Conservation (phyloP, 2,888 invertebrate species). For the Linyphia triangularis region DNA sequence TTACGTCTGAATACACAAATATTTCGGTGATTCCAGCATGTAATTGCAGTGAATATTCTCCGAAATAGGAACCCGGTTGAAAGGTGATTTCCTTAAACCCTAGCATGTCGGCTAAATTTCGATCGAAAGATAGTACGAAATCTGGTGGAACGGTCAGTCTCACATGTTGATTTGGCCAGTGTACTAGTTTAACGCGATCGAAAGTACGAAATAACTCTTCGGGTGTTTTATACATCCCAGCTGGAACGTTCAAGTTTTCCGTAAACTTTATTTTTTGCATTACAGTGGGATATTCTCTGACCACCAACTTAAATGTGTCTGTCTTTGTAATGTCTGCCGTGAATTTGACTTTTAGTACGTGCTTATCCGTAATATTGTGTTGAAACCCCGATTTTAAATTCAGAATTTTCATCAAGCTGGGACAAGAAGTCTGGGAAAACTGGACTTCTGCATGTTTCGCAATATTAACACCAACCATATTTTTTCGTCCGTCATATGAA, state of each 20-base stretch:
- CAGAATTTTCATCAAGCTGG: background rate
- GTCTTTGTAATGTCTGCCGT: background rate
- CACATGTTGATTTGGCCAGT: no score
- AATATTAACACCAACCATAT: background rate
- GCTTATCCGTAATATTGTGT: background rate
- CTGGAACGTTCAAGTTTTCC: background rate
- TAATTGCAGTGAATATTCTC: constrained; percentile 20
- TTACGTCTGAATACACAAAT: constrained; percentile 33
- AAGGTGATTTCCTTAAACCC: background rate
- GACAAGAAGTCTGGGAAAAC: background rate
- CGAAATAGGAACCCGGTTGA: constrained; percentile 1
- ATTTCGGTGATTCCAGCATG: constrained; percentile 53
- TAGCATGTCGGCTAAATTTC: constrained; percentile 32
- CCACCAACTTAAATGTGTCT: background rate
- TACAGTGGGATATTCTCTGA: background rate
- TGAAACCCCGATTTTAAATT: background rate
- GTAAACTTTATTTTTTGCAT: background rate
- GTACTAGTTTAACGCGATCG: background rate
- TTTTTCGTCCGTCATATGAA: background rate
- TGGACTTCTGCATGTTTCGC: background rate
- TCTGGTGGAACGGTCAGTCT: constrained; percentile 22
- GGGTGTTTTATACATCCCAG: constrained; percentile 29
- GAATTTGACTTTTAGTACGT: background rate
- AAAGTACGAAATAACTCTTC: constrained; percentile 6
- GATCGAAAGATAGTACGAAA: background rate